Conservation (phyloP, 2,113 vertebrate genomes). For the Accipiter virgatus region DNA sequence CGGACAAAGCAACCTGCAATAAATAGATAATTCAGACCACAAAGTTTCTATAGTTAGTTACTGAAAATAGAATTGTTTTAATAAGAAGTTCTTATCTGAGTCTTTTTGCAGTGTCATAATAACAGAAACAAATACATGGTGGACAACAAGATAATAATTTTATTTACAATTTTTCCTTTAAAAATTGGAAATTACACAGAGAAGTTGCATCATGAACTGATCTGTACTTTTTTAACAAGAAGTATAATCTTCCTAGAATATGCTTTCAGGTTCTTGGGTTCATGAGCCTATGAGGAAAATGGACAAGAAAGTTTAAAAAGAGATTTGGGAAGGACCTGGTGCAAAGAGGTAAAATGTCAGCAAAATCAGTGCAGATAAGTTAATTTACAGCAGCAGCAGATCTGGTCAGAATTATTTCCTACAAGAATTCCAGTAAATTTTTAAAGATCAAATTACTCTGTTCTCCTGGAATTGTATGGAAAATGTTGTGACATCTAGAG, state of each 20-base stretch:
- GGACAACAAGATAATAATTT: background rate
- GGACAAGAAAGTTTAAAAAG: background rate
- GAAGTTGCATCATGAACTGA: background rate
- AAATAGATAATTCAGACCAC: background rate
- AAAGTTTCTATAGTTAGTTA: background rate
- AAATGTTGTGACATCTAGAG: background rate
- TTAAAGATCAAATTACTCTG: background rate
- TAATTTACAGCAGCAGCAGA: background rate
- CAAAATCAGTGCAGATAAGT: background rate
- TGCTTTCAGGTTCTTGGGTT: background rate
- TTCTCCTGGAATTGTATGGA: background rate
- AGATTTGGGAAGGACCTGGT: background rate
- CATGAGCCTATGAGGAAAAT: background rate
- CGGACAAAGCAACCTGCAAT: background rate
- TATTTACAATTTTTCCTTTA: background rate
- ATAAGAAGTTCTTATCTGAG: background rate
- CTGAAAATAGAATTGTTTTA: background rate
- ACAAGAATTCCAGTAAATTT: background rate
- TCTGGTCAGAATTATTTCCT: background rate
- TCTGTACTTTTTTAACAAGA: background rate
- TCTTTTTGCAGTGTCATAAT: background rate
- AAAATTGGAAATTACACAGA: background rate
- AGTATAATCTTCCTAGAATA: background rate
- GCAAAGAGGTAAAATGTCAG: background rate
- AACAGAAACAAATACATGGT: background rate